A percentile compares a stretch with the other conserved stretches of the same genome.
Evolutionary conservation across 2,797 vertebrate species (phyloP).

Genomic region (Kryptopterus vitreolus): DNA sequence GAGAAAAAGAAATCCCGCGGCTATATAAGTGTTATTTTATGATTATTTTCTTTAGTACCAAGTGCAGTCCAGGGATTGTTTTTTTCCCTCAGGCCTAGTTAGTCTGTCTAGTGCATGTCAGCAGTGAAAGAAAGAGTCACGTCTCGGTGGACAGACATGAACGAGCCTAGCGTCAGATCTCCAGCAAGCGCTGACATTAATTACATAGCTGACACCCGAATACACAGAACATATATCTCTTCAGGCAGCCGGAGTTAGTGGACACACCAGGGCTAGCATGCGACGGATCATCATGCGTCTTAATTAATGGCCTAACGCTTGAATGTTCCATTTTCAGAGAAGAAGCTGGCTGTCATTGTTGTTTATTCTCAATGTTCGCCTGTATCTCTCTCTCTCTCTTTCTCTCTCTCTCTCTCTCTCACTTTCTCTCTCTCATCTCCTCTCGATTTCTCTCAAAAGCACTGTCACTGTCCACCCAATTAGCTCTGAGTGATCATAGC

Average conservation of each 20-base stretch:
- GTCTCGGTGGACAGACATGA: slow-evolving; percentile 49
- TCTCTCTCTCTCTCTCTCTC: not conserved
- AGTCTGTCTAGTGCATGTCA: slow-evolving; percentile 59
- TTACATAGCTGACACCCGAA: slow-evolving; percentile 48
- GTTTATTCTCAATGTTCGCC: slow-evolving; percentile 48
- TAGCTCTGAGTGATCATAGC: slow-evolving; percentile 53
- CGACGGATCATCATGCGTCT: slow-evolving; percentile 50
- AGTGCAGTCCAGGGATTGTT: slow-evolving; percentile 24
- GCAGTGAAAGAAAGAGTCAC: slow-evolving; percentile 66
- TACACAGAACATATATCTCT: slow-evolving; percentile 35
- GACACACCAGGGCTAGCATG: slow-evolving; percentile 30
- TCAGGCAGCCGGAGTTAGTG: slow-evolving; percentile 35
- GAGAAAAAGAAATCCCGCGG: slow-evolving; percentile 17
- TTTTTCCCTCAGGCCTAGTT: slow-evolving; percentile 49
- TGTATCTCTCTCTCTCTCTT: slow-evolving; percentile 30
- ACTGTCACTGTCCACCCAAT: slow-evolving; percentile 56
- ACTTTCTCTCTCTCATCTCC: slow-evolving; percentile 28
- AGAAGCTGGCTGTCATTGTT: slow-evolving; percentile 47
- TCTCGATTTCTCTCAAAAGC: slow-evolving; percentile 30
- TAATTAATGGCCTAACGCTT: slow-evolving; percentile 47
- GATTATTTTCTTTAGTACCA: slow-evolving; percentile 19
- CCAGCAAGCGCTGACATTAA: slow-evolving; percentile 48
- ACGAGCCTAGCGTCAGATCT: slow-evolving; percentile 46
- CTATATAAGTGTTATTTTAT: slow-evolving; percentile 35
- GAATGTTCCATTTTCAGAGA: slow-evolving; percentile 26